Conservation (phyloP, 2,888 invertebrate species). For the Hirtodrosophila trivittata region DNA sequence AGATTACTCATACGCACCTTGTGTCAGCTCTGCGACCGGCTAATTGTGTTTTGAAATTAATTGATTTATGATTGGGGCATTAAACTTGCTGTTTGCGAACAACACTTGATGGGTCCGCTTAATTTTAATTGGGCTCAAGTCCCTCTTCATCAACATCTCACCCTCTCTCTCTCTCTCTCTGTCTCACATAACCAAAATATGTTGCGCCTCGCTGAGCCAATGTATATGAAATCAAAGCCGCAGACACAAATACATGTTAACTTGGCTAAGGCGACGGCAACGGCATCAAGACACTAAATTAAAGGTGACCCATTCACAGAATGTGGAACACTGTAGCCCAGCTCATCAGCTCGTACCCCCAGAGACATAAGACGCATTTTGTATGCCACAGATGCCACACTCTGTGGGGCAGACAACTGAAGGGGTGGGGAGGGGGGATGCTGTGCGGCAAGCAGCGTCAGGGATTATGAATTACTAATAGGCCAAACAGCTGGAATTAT, state of each 20-base stretch:
- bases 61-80: slow-evolving; percentile 69
- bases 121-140: slow-evolving; percentile 33
- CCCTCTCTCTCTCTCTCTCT: not conserved
- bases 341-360: not conserved
- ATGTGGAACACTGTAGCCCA: slow-evolving; percentile 42
- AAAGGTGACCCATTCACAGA: slow-evolving; percentile 64
- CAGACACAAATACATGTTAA: slow-evolving; percentile 32
- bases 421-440: not conserved
- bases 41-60: slow-evolving; percentile 73
- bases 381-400: slow-evolving; percentile 12
- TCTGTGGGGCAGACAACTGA: not conserved
- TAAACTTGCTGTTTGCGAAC: slow-evolving; percentile 28
- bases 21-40: slow-evolving; percentile 22
- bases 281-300: slow-evolving; percentile 60
- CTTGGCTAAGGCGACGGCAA: slow-evolving; percentile 18
- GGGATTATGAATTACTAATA: slow-evolving; percentile 76
- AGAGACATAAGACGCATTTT: slow-evolving; percentile 19
- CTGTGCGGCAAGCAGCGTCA: slow-evolving; percentile 26
- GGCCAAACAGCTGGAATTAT: slow-evolving; percentile 71
- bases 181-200: slow-evolving; percentile 5
- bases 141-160: not conserved
- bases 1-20: slow-evolving; percentile 67
- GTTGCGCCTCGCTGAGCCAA: slow-evolving; percentile 12
- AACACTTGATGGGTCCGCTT: slow-evolving; percentile 24
- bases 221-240: slow-evolving; percentile 68